Evolutionary conservation across 2,888 invertebrate species (phyloP).

Genomic region (Dione juno): DNA sequence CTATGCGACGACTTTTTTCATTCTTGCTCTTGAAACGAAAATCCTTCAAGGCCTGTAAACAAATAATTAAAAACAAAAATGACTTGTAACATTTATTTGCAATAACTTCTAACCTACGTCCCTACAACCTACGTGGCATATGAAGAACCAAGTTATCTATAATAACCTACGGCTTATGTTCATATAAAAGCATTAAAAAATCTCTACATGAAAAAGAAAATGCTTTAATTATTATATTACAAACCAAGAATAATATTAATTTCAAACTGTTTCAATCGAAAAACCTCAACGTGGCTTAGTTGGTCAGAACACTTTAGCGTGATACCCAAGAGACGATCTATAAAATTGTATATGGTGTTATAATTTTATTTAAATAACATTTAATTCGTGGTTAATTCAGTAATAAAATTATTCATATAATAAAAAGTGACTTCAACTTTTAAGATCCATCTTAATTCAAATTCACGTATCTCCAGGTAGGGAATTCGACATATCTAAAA

Average conservation of each 20-base stretch:
- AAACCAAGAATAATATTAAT: neutral
- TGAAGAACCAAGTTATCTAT: too few relatives aligned
- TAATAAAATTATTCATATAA: too few relatives aligned
- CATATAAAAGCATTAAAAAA: neutral
- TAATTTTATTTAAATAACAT: neutral
- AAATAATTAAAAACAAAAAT: neutral
- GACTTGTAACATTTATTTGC: too few relatives aligned
- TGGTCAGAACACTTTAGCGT: neutral
- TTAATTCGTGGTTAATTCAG: neutral
- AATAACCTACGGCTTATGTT: neutral
- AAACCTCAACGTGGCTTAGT: neutral
- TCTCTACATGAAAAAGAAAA: neutral
- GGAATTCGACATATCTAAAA: too few relatives aligned
- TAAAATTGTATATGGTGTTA: neutral
- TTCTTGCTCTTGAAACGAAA: conserved; percentile 65
- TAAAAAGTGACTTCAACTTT: too few relatives aligned
- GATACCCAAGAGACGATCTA: neutral
- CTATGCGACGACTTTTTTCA: conserved; percentile 60
- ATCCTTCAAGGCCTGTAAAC: conserved; percentile 84
- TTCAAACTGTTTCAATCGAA: neutral
- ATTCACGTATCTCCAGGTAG: too few relatives aligned
- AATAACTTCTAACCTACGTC: too few relatives aligned
- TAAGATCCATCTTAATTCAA: too few relatives aligned
- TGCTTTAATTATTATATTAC: too few relatives aligned
- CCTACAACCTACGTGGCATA: neutral